Conservation (phyloP, 2,888 invertebrate genomes). For the Acleris sparsana region DNA sequence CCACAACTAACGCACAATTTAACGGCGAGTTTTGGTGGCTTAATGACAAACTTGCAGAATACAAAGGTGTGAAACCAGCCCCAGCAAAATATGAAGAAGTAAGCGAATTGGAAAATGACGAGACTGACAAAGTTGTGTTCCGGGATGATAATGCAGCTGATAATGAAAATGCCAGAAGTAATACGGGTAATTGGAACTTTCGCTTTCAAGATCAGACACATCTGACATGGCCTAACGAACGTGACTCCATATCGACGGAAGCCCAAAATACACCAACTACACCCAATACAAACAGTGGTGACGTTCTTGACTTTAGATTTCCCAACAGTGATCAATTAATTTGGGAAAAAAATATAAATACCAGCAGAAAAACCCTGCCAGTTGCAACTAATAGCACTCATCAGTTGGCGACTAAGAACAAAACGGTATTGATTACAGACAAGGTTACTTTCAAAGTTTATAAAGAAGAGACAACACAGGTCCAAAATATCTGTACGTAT, state of each 20-base stretch:
- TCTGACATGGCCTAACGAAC: conserved; percentile 43
- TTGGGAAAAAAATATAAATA: conserved; percentile 30
- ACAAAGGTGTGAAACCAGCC: conserved; percentile 51
- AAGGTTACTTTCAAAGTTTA: conserved; percentile 42
- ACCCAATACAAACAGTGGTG: conserved; percentile 39
- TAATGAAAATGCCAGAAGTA: conserved; percentile 21
- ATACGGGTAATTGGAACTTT: conserved; percentile 37
- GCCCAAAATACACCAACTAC: conserved; percentile 37
- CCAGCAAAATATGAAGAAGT: conserved; percentile 61
- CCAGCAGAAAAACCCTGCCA: conserved; percentile 25
- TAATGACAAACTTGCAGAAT: conserved; percentile 58
- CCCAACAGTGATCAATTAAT: conserved; percentile 45
- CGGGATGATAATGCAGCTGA: conserved; percentile 49
- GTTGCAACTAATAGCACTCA: conserved; percentile 19
- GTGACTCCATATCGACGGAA: conserved; percentile 31
- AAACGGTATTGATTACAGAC: conserved; percentile 37
- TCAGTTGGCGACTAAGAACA: conserved; percentile 29
- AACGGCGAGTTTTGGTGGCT: conserved; percentile 77
- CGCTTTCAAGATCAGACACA: conserved; percentile 44
- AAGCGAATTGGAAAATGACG: conserved; percentile 66
- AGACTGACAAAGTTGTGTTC: conserved; percentile 65
- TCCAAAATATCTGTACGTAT: conserved; percentile 62
- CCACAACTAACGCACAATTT: conserved; percentile 57
- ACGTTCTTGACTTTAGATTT: conserved; percentile 56
- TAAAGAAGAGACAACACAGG: conserved; percentile 37